phyloP scores from a whole-genome alignment of 2,113 vertebrate species.

The Trachemys scripta region DNA sequence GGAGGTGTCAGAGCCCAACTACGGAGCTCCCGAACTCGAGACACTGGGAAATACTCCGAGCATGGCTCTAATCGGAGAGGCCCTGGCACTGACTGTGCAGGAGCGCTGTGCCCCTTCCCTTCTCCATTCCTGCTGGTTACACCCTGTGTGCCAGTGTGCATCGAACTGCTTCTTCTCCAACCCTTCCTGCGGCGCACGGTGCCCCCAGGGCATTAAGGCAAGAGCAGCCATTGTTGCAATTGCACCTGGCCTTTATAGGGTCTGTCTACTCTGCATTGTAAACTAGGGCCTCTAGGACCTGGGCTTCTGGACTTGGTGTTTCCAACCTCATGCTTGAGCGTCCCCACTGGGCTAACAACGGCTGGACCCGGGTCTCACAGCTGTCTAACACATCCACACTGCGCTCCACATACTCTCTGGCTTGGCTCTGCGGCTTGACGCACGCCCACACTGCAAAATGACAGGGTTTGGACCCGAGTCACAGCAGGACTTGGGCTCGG shows the following conservation, averaged over 20 bases:
- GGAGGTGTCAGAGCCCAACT: no score
- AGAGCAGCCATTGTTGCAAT: constrained; percentile 65
- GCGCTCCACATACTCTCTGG: not conserved
- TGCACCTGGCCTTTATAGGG: constrained; percentile 17
- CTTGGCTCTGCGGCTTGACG: not conserved
- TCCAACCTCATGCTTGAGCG: not conserved
- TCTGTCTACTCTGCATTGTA: not conserved
- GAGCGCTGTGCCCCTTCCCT: constrained; percentile 1
- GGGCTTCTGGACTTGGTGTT: not conserved
- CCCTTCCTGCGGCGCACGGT: constrained; percentile 26
- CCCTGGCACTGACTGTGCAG: not conserved
- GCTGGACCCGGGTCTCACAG: not conserved
- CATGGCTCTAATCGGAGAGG: no score
- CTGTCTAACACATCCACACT: no score
- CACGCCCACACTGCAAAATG: not conserved
- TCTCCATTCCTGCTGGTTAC: constrained; percentile 60
- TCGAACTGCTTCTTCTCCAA: not conserved
- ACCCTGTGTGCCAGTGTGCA: not conserved
- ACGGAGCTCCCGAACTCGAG: not conserved
- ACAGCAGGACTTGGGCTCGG: no score
- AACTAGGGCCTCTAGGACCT: not conserved
- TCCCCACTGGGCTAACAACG: not conserved
- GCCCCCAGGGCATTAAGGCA: not conserved
- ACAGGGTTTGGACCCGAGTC: not conserved
- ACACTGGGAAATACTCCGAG: not conserved